Evolutionary conservation across 2,113 vertebrate species (phyloP).

Genomic region (Dinomys branickii): DNA sequence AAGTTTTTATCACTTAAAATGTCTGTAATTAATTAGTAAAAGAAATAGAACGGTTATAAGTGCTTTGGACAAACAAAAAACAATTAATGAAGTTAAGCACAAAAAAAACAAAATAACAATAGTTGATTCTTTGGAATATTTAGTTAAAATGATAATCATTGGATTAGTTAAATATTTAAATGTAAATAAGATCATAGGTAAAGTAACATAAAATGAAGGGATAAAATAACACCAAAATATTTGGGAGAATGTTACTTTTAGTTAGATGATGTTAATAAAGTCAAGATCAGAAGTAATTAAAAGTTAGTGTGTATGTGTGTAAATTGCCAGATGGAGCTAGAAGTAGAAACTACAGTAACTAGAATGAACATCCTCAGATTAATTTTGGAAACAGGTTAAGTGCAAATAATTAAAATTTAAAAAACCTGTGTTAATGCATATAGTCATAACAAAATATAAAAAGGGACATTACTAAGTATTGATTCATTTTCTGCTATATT

Average conservation of each 20-base stretch:
- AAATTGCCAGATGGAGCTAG: neutral
- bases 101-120: neutral
- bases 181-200: slow-evolving; percentile 3
- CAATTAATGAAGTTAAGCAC: slow-evolving; percentile 38
- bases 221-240: slow-evolving; percentile 6
- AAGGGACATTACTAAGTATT: slow-evolving; percentile 22
- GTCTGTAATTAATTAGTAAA: neutral
- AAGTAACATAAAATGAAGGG: neutral
- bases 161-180: slow-evolving; percentile 26
- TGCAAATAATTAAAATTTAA: slow-evolving; percentile 23
- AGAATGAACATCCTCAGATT: slow-evolving; percentile 27
- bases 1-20: slow-evolving; percentile 33
- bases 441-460: slow-evolving; percentile 19
- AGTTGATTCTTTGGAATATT: slow-evolving; percentile 23
- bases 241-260: slow-evolving; percentile 46
- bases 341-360: slow-evolving; percentile 12
- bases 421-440: neutral
- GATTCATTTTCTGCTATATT: neutral
- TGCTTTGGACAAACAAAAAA: neutral
- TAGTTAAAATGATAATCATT: slow-evolving; percentile 17
- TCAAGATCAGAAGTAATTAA: slow-evolving; percentile 48
- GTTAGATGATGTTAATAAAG: neutral
- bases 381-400: slow-evolving; percentile 16
- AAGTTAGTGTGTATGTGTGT: neutral
- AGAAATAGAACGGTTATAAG: neutral